Percentiles rank a stretch among this genome's conserved stretches.
Conservation (phyloP, 2,113 vertebrate species). For the Sander lucioperca region DNA sequence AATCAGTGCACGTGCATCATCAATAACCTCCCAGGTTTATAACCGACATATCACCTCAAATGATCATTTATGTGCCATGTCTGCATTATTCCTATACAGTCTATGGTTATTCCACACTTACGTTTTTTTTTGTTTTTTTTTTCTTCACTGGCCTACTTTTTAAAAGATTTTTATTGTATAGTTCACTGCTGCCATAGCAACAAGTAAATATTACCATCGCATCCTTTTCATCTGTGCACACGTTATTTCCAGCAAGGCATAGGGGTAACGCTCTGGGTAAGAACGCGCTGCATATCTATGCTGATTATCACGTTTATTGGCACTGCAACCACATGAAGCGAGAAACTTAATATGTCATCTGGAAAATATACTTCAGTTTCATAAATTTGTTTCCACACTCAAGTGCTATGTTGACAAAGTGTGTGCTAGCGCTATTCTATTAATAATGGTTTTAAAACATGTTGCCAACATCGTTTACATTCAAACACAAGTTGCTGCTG, state of each 20-base stretch:
- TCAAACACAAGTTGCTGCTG: background rate
- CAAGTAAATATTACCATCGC: slow-evolving; percentile 73
- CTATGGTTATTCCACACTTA: too few relatives aligned
- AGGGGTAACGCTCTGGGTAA: slow-evolving; percentile 53
- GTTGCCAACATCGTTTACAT: slow-evolving; percentile 46
- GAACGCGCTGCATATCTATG: slow-evolving; percentile 19
- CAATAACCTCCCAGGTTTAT: slow-evolving; percentile 2
- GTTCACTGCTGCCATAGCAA: slow-evolving; percentile 65
- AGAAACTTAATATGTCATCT: slow-evolving; percentile 63
- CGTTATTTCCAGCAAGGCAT: slow-evolving; percentile 58
- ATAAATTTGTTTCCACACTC: slow-evolving; percentile 48
- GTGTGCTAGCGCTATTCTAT: slow-evolving; percentile 34
- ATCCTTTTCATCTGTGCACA: slow-evolving; percentile 59
- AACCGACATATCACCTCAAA: slow-evolving; percentile 20
- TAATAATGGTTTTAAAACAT: slow-evolving; percentile 49
- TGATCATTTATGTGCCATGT: background rate
- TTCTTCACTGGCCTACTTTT: slow-evolving; percentile 52
- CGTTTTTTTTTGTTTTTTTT: background rate
- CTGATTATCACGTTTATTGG: slow-evolving; percentile 66
- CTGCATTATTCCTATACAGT: slow-evolving; percentile 18
- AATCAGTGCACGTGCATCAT: background rate
- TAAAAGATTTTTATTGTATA: slow-evolving; percentile 38
- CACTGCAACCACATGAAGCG: slow-evolving; percentile 12
- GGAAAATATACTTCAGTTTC: slow-evolving; percentile 61
- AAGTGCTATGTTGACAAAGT: slow-evolving; percentile 56